Base-by-base conservation (phyloP, 2,888 invertebrate species). In the Ormia ochracea region DNA sequence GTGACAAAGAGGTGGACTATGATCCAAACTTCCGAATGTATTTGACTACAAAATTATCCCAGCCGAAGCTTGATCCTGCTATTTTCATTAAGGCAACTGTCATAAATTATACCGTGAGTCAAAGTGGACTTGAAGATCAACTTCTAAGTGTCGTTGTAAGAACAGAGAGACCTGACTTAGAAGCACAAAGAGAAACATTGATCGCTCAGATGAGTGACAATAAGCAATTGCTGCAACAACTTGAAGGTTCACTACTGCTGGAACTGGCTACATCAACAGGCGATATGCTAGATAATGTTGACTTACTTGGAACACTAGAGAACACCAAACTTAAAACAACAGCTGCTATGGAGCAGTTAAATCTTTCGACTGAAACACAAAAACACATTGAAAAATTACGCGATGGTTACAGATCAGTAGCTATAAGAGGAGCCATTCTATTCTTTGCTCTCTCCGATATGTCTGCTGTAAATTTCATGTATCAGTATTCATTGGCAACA, bases 401-500 rank as follows among this genome's bases (percentile, higher is more conserved):
- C 52, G 95, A 97, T 84, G 95, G 95, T 0, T 98, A 98, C 90
- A 92, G 96, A 28, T 93, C 95, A 0, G 96, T 94, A 0, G 96
- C 97, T 0, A 94, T 93, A 84, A 92, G 97, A 63, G 97, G 97
- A 4, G 96, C 97, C 4, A 94, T 97, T 59, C 90, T 98, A 59
- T 98, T 97, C 90, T 98, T 97, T 87, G 96, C 97, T 0, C 90
- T 98, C 19, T 93, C 96, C 0, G 96, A 97, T 86, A 96, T 98
- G 96, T 94, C 96, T 0, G 92, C 92, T 0, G 95, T 98, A 3
- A 96, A 96, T 88, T 90, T 93, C 38, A 98, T 98, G 97, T 98
- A 98, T 87, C 97, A 98, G 86, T 97, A 97, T 89, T 96, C 97
- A 0, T 90, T 98, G 70, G 93, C 92, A 1, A 94, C 96, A 0